Evolutionary conservation across 1,140 invertebrate species (phyloP), one percentile per base, ranked within the genome.

Genomic region (Drosophila oshimai): DNA sequence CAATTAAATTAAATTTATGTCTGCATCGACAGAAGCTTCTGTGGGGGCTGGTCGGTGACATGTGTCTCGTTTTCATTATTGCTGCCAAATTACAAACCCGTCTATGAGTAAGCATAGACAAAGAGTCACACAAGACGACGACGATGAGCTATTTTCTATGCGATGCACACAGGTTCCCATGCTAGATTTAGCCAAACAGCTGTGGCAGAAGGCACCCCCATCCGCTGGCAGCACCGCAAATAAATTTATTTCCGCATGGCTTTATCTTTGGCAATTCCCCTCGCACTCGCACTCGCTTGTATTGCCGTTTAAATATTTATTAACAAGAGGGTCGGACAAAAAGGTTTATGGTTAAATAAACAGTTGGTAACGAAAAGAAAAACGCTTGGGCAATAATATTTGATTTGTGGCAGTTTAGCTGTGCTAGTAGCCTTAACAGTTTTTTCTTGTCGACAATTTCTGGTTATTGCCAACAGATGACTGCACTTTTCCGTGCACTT

Each of bases 241-340:
- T 50, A 72, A 58, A 86, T 60, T 80, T 74, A 80, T 84, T 84
- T 84, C 79, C 79, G 79, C 75, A 68, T 86, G 62, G 44, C 61
- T 68, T 55, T 68, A 64, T 50, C 65, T 65, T 78, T 83, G 67
- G 58, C 57, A 53, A 54, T 53, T 53, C n/a, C n/a, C n/a, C n/a
- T n/a, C n/a, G n/a, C n/a, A n/a, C n/a, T n/a, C n/a, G n/a, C 41
- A 50, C 44, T 60, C 49, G 55, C 18, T 42, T 55, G 50, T 42
- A 13, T 64, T 53, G 34, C 64, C 49, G 41, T 50, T 80, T 70
- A 84, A 78, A 79, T 84, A 86, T 86, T 86, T 84, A 83, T 71
- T 71, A 71, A 71, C 34, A 67, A 47, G 34, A 33, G 60, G 61
- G 34, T 51, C 46, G 37, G 17, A 50, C 42, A 50, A 51, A 69